Evolutionary conservation across 92 coral and sea anemone genomes (phyloP).

Genomic region (Epizoanthus rinbou): DNA sequence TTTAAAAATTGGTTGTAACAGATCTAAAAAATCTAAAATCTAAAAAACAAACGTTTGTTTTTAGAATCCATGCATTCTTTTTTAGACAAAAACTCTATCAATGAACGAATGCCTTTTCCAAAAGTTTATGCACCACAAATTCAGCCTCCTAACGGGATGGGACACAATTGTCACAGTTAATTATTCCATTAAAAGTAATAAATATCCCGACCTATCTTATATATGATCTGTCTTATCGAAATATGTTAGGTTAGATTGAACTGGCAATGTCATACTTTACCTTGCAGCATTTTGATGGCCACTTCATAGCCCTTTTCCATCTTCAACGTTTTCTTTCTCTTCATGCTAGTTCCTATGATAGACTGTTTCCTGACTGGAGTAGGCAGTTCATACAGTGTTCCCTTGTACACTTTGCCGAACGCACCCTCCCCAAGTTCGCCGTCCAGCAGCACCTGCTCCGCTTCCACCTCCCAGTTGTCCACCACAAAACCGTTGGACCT

Average conservation of each 20-base stretch:
- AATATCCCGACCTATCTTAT: no score
- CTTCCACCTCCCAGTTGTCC: slow-evolving; percentile 38
- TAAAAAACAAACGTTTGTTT: no score
- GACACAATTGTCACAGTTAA: no score
- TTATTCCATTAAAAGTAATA: no score
- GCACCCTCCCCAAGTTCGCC: slow-evolving; percentile 42
- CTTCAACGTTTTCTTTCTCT: slow-evolving; percentile 9
- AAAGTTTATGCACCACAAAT: no score
- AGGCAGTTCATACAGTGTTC: slow-evolving; percentile 17
- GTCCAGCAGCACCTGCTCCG: slow-evolving; percentile 22
- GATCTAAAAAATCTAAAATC: no score
- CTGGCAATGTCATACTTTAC: background rate
- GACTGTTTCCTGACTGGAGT: slow-evolving; percentile 18
- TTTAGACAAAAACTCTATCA: no score
- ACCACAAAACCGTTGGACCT: slow-evolving; percentile 35
- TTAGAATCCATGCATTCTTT: no score
- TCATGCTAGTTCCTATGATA: background rate
- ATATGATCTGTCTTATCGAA: background rate
- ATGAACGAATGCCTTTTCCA: no score
- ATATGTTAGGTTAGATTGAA: background rate
- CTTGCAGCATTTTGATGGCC: slow-evolving; percentile 37
- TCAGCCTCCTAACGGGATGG: no score
- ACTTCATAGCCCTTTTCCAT: slow-evolving; percentile 29
- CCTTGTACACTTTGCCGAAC: slow-evolving; percentile 34
- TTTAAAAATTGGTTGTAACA: no score